A percentile compares a stretch with the other conserved stretches of the same genome.
These are phyloP conservation scores for Eupeodes latifasciatus DNA, from an alignment of 2,888 invertebrate species.

Conservation along the genomic window DNA sequence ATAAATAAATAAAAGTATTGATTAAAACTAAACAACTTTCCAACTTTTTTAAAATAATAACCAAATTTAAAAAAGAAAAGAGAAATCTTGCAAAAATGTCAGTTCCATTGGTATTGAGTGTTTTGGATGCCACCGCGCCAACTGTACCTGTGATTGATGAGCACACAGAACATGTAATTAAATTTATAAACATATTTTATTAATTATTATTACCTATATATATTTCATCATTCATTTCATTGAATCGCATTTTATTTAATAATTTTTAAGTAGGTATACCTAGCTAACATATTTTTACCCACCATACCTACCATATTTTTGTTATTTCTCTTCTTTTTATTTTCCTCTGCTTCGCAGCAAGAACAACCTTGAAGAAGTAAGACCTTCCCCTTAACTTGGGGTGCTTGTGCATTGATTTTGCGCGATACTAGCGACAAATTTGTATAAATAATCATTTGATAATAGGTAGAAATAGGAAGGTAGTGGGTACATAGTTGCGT, in stretches of 20 bases:
- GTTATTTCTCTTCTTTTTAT: conserved; percentile 21
- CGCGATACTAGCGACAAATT: conserved; percentile 18
- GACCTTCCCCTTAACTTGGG: conserved; percentile 67
- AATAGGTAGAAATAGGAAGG: conserved; percentile 5
- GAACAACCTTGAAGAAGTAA: conserved; percentile 61
- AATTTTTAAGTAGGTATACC: neutral
- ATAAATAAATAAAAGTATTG: neutral
- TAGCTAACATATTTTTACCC: neutral
- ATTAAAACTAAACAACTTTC: neutral
- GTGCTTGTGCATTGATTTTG: conserved; percentile 40
- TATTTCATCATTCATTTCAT: neutral
- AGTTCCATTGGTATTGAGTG: conserved; percentile 80
- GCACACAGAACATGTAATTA: conserved; percentile 81
- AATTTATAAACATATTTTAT: conserved; percentile 22
- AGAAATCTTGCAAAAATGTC: conserved; percentile 78
- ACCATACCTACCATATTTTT: neutral
- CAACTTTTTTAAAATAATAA: neutral
- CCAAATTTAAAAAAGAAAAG: neutral
- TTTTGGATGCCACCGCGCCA: conserved; percentile 77
- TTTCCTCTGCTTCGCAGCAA: conserved; percentile 9
- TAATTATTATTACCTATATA: neutral
- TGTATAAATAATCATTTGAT: neutral
- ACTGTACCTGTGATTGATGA: conserved; percentile 78
- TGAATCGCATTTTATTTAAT: neutral
- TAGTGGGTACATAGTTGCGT: too few species aligned